Percentiles rank a stretch among this genome's conserved stretches.
Evolutionary conservation across 1,140 invertebrate genomes (phyloP).

Genomic region (Lysiphlebus fabarum): DNA sequence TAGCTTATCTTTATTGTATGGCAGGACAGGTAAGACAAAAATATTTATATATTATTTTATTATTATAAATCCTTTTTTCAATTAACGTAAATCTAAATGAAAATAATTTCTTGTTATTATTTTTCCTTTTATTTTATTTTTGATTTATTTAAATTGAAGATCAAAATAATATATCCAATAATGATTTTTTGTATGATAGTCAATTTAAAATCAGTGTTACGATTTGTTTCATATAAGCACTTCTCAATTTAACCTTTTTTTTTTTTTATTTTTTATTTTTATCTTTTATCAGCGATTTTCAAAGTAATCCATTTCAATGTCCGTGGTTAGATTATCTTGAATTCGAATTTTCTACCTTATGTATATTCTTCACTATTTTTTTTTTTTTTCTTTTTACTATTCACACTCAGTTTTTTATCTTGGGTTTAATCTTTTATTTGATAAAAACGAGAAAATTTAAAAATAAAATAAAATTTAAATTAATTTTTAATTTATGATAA

Average conservation of each 20-base stretch:
- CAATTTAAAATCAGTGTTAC: slow-evolving; percentile 22
- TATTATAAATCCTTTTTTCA: neutral
- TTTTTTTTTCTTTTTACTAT: no score
- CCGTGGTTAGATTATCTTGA: slow-evolving; percentile 17
- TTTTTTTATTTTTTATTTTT: slow-evolving; percentile 5
- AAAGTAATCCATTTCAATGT: neutral
- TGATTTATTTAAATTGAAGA: neutral
- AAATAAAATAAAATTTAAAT: no score
- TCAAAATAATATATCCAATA: slow-evolving; percentile 21
- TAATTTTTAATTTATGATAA: no score
- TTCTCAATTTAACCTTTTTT: slow-evolving; percentile 12
- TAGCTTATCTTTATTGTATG: slow-evolving; percentile 44
- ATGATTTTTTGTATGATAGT: slow-evolving; percentile 23
- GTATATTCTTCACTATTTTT: neutral
- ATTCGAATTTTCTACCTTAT: slow-evolving; percentile 9
- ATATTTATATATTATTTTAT: neutral
- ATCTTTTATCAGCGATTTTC: neutral
- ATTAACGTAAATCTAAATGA: no score
- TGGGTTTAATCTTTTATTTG: no score
- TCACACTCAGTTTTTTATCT: no score
- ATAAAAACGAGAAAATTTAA: no score
- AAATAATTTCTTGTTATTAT: no score
- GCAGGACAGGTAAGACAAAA: slow-evolving; percentile 39
- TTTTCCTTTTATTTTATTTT: neutral
- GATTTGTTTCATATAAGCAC: slow-evolving; percentile 21